Base-by-base conservation (phyloP, 2,797 vertebrate species). In the Chanos chanos region DNA sequence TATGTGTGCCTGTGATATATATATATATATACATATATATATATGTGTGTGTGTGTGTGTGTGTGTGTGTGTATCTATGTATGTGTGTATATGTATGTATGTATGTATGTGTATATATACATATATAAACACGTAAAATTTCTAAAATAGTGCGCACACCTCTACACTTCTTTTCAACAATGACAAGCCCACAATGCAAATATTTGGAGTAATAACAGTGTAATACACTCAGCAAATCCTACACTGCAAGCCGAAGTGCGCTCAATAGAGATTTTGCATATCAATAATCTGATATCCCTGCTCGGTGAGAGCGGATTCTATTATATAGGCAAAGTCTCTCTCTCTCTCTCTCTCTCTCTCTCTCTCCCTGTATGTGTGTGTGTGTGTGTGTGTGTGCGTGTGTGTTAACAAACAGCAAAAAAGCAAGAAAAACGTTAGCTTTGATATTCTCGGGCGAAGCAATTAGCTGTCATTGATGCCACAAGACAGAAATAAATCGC, bases 401-500 rank as follows among this genome's bases (percentile, higher is more conserved):
- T 40, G 76, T 78, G 75, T 54, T 71, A 54, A 25, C n/a, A 1
- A 13, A 22, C 34, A 60, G 24, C 16, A 37, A 45, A 25, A 12
- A 48, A 43, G 33, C 3, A 48, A 33, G 24, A 13, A 22, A 37
- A 45, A 56, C 41, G 37, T 56, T 48, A 60, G 39, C 40, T 72
- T 77, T 68, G 66, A 77, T 65, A 75, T 68, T 80, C 84, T 79
- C 86, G 83, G 85, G 85, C 78, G 85, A 87, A 89, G 89, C 85
- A 87, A 90, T 88, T 85, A 85, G 80, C 76, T 83, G 81, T 85
- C 76, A 88, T 70, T 81, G 79, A 81, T 88, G 84, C 87, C 83
- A 89, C 89, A 88, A 83, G 82, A 81, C 81, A 83, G 86, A 90
- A 89, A 90, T 87, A 91, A 93, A 89, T 88, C 81, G 74, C 81